Percentiles rank a stretch among this genome's conserved stretches.
Evolutionary conservation across 2,888 invertebrate genomes (phyloP).

Genomic region (Apocheima hispidaria): DNA sequence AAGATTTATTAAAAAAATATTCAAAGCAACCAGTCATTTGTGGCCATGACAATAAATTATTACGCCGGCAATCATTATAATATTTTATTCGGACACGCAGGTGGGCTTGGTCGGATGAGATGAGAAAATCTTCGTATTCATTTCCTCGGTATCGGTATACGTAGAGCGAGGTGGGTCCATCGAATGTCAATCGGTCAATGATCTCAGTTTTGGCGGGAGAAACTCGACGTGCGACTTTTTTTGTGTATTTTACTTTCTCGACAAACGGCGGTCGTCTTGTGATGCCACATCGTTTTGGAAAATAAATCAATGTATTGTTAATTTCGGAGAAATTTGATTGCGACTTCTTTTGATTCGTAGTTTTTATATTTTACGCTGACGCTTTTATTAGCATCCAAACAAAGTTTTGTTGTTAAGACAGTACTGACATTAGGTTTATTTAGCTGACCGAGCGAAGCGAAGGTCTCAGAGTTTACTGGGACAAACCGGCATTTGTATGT

Average conservation of each 20-base stretch:
- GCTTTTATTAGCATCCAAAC: not conserved
- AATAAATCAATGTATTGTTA: conserved; percentile 49
- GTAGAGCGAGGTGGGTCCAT: conserved; percentile 55
- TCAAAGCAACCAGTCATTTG: conserved; percentile 28
- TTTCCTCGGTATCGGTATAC: conserved; percentile 50
- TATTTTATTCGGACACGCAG: conserved; percentile 43
- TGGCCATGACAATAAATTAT: conserved; percentile 36
- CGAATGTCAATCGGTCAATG: conserved; percentile 83
- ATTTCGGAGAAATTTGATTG: conserved; percentile 42
- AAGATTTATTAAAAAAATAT: not conserved
- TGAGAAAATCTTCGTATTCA: conserved; percentile 40
- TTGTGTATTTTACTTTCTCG: conserved; percentile 85
- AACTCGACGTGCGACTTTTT: conserved; percentile 76
- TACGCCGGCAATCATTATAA: conserved; percentile 29
- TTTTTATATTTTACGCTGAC: conserved; percentile 2
- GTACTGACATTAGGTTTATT: too few species aligned
- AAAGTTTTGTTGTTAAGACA: not conserved
- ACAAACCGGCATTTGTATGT: too few species aligned
- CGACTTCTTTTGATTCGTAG: conserved; percentile 16
- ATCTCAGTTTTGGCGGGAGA: conserved; percentile 83
- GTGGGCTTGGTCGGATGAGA: conserved; percentile 41
- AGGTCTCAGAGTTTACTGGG: too few species aligned
- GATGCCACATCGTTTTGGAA: conserved; percentile 41
- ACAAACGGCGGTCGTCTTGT: conserved; percentile 45
- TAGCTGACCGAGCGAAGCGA: not conserved